phyloP scores from a whole-genome alignment of 2,113 vertebrate species.

The Globicephala melas region DNA sequence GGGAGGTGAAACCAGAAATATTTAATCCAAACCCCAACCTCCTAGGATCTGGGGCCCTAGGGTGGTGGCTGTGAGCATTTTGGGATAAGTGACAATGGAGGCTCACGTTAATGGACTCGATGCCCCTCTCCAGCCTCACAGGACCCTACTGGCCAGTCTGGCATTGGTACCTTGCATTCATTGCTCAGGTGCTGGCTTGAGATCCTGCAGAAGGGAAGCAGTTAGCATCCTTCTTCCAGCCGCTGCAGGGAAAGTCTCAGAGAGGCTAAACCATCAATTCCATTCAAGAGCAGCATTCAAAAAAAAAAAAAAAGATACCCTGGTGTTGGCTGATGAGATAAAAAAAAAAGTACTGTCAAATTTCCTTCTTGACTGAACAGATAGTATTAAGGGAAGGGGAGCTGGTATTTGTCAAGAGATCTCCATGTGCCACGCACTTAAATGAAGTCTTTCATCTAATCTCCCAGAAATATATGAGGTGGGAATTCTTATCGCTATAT shows the following conservation, averaged over 20 bases:
- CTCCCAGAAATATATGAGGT: background rate
- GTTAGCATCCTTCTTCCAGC: background rate
- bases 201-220: background rate
- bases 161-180: background rate
- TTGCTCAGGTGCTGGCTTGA: background rate
- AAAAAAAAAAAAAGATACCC: background rate
- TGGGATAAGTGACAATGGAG: background rate
- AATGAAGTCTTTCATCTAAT: background rate
- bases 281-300: background rate
- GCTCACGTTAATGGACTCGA: background rate
- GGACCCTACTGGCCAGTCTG: background rate
- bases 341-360: background rate
- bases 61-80: background rate
- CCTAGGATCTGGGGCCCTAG: background rate
- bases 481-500: background rate
- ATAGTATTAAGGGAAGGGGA: background rate
- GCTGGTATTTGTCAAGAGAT: background rate
- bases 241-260: background rate
- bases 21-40: background rate
- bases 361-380: conserved; percentile 12
- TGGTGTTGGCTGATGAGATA: background rate
- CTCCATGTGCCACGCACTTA: background rate
- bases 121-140: background rate
- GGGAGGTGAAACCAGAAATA: background rate
- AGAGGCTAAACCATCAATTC: background rate